These are phyloP conservation scores for Mesodorylaimus sp. DNA, from an alignment of 2,888 invertebrate species.

Conservation along the genomic window DNA sequence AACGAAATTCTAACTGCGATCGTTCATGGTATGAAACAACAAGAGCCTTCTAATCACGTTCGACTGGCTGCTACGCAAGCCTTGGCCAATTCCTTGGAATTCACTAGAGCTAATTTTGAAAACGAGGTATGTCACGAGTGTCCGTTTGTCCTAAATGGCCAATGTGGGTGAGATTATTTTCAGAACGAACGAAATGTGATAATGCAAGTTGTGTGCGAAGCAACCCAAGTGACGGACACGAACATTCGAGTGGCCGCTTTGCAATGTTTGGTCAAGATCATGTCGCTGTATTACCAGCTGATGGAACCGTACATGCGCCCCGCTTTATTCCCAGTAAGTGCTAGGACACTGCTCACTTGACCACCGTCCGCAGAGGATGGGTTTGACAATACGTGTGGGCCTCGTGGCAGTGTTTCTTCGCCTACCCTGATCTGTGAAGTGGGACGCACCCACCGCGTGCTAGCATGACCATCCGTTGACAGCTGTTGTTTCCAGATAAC, in stretches of 20 bases:
- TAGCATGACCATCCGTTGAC: neutral
- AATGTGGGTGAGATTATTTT: conserved; percentile 17
- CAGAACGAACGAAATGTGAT: conserved; percentile 85
- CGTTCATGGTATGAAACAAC: conserved; percentile 90
- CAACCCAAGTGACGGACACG: conserved; percentile 75
- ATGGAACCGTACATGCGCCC: conserved; percentile 99
- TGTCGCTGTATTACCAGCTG: conserved; percentile 90
- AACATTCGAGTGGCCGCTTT: conserved; percentile 86
- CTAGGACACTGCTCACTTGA: neutral
- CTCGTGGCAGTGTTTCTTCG: neutral
- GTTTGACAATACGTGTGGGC: neutral
- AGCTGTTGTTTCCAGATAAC: conserved; percentile 53
- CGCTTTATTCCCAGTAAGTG: conserved; percentile 68
- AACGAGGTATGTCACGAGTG: conserved; percentile 46
- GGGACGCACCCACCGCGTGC: neutral
- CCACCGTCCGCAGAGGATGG: neutral
- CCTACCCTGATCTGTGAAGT: neutral
- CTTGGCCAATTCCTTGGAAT: conserved; percentile 85
- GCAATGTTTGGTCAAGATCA: conserved; percentile 92
- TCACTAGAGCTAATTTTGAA: conserved; percentile 94
- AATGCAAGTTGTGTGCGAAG: conserved; percentile 98
- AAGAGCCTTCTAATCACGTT: conserved; percentile 64
- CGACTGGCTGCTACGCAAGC: conserved; percentile 89
- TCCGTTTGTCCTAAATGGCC: neutral
- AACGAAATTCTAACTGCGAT: conserved; percentile 95